A percentile compares a stretch with the other conserved stretches of the same genome.
Evolutionary conservation across 2,888 invertebrate species (phyloP).

Genomic region (Thymelicus sylvestris): DNA sequence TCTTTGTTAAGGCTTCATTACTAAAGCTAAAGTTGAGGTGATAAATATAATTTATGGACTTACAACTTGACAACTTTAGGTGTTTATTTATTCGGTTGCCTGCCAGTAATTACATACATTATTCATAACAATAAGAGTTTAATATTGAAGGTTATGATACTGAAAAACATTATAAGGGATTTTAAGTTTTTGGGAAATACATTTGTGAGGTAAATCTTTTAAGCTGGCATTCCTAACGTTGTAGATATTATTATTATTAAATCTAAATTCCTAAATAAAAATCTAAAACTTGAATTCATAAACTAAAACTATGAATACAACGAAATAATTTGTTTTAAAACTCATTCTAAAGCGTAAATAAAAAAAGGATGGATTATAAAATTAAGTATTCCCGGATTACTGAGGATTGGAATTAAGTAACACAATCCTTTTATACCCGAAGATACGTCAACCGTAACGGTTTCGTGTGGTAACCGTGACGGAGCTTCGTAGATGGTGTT

Average conservation of each 20-base stretch:
- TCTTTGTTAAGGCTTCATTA: slow-evolving; percentile 32
- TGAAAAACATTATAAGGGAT: not conserved
- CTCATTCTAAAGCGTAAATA: slow-evolving; percentile 16
- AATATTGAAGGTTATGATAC: not conserved
- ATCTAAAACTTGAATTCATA: too few relatives aligned
- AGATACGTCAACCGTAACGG: not conserved
- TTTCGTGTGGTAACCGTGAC: not conserved
- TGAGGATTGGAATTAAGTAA: slow-evolving; percentile 19
- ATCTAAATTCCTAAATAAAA: too few relatives aligned
- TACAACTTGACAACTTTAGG: slow-evolving; percentile 23
- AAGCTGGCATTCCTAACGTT: too few relatives aligned
- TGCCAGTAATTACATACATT: slow-evolving; percentile 25
- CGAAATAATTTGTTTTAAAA: not conserved
- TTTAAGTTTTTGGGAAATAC: too few relatives aligned
- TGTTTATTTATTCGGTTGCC: slow-evolving; percentile 16
- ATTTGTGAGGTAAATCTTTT: too few relatives aligned
- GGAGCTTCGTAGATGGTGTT: not conserved
- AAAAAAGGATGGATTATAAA: slow-evolving; percentile 28
- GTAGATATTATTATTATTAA: too few relatives aligned
- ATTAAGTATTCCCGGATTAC: slow-evolving; percentile 29
- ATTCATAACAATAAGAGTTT: slow-evolving; percentile 18
- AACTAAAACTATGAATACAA: too few relatives aligned
- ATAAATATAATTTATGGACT: slow-evolving; percentile 37
- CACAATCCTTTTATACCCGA: slow-evolving; percentile 15
- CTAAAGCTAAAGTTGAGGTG: slow-evolving; percentile 31